Base-by-base conservation (phyloP, 2,888 invertebrate species). In the Euplexia lucipara region DNA sequence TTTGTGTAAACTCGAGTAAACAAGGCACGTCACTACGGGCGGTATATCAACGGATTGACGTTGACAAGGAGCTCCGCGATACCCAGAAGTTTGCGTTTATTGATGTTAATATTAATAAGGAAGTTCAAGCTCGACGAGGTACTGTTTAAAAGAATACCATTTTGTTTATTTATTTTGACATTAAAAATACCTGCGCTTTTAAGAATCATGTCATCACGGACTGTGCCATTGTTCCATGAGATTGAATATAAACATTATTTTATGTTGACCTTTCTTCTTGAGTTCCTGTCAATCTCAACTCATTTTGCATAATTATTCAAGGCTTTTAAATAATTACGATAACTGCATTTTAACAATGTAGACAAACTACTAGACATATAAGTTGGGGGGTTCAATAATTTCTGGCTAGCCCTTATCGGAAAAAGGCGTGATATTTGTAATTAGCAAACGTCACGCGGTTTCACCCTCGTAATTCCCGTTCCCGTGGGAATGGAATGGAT, bases 21-120 rank as follows among this genome's bases (percentile, higher is more conserved):
- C 48, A 34, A 32, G 20, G 22, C 18, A 54, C 74, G 58, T 47
- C 77, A 71, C 74, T 75, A 72, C 45, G 44, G 22, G 60, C 10
- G 34, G 35, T 35, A 32, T 49, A 18, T 45, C 41, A 61, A 26
- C 42, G 26, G 56, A 62, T 59, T 70, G 65, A 59, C 47, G 62
- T 76, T 76, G 74, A 75, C 77, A 67, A 75, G 77, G 74, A 76
- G 71, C 58, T 32, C 18, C 16, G 56, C 65, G 61, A 66, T 67
- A 76, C 77, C 20, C 49, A 67, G 72, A 76, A 74, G 37, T 53
- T 61, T 41, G 49, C 16, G 10, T 71, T 54, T 70, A 70, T 75
- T 67, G 51, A 53, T 47, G 57, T 71, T 45, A 49, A 76, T 76
- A 72, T 54, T 72, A 67, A 72, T 72, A 53, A 76, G 74, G 72